Conservation (phyloP, 2,797 vertebrate species). For the Sebastes aleutianus region DNA sequence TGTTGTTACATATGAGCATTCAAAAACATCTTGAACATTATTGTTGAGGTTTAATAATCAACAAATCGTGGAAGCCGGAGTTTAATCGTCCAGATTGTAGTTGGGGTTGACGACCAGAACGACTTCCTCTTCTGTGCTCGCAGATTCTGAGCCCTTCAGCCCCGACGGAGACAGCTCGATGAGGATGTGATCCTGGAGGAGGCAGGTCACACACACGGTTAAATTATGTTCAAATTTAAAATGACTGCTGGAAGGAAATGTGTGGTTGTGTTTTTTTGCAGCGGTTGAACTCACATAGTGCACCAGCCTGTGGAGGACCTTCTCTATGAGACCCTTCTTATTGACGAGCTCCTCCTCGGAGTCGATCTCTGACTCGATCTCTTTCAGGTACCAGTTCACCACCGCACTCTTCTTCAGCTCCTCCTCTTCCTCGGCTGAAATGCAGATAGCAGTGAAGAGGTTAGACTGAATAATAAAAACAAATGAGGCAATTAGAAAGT, state of each 20-base stretch:
- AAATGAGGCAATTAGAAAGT: too few species aligned
- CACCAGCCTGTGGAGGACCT: conserved; percentile 94
- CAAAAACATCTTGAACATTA: not conserved
- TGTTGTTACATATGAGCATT: conserved; percentile 6
- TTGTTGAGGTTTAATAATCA: not conserved
- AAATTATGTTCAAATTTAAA: not conserved
- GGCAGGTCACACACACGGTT: not conserved
- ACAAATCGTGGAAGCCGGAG: not conserved
- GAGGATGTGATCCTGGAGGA: conserved; percentile 92
- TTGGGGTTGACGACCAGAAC: conserved; percentile 97
- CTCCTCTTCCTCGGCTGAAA: conserved; percentile 90
- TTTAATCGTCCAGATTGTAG: conserved; percentile 92
- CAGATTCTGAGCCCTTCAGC: conserved; percentile 86
- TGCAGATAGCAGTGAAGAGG: not conserved
- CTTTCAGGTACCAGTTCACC: conserved; percentile 98
- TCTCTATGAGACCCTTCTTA: conserved; percentile 96
- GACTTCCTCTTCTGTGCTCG: conserved; percentile 83
- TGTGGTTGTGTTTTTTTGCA: too few species aligned
- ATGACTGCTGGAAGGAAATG: not conserved
- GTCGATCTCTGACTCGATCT: conserved; percentile 97
- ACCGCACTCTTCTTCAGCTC: conserved; percentile 91
- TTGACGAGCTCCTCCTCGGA: conserved; percentile 95
- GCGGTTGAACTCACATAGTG: conserved; percentile 87
- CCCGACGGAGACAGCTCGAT: conserved; percentile 92
- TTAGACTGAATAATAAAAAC: not conserved